Base-by-base conservation (phyloP, 2,797 vertebrate species). In the Aviceda leuphotes region DNA sequence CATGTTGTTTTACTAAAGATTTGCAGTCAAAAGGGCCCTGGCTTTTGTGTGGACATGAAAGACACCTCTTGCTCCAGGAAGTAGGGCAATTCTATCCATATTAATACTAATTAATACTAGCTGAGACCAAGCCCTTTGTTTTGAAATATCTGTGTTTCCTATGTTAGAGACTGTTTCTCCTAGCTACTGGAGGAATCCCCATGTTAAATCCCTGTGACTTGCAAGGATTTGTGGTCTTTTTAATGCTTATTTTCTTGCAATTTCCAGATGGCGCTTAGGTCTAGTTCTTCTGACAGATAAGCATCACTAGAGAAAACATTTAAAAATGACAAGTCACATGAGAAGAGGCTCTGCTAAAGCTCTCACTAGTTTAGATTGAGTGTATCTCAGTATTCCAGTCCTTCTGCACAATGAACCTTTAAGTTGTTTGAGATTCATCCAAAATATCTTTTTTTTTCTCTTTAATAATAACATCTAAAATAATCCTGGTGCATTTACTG, bases 381-480 rank as follows among this genome's bases (percentile, higher is more conserved):
- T 9, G 7, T 58, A 33, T 62, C 6, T 10, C 33, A 43, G 21
- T 59, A 59, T 83, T 80, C 19, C n/a, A 66, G 72, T 83, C 19
- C 17, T 91, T 58, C 52, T 72, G 25, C 77, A 52, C 49, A 82
- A 43, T 14, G 31, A 92, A 82, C 33, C 73, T 86, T 49, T 26
- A 66, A 79, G 59, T 24, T 79, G 8, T 74, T 88, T 62, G 77
- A 91, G 73, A 92, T 87, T 91, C 37, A 73, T 66, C 12, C 21
- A 59, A 92, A 96, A 59, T 12, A 68, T 6, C 2, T 6, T 7
- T 43, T 43, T 43, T 81, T 70, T 41, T 18, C 7, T 66, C 91
- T 87, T 83, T 65, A 83, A 71, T 81, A 91, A 50, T 52, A 80
- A 31, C 74, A 54, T 78, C 46, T 94, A 72, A 92, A 92, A 90